Conservation (phyloP, 2,888 invertebrate species). For the Scrobipalpa atriplicella region DNA sequence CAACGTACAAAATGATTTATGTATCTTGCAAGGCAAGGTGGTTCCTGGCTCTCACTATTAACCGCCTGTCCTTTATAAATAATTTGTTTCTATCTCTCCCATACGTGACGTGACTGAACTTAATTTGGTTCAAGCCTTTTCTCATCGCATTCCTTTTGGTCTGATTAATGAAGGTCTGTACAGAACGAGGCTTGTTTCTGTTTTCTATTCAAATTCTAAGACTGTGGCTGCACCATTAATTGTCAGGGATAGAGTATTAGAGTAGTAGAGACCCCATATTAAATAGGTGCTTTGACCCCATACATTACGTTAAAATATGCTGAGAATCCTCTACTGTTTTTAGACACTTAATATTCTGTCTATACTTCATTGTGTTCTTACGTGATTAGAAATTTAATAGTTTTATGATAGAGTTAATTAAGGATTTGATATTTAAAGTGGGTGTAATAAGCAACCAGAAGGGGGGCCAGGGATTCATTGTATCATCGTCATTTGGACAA, state of each 20-base stretch:
- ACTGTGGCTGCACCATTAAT: slow-evolving; percentile 59
- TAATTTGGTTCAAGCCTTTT: slow-evolving; percentile 1
- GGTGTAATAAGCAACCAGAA: too few species aligned
- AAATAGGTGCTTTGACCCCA: slow-evolving; percentile 69
- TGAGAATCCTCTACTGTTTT: slow-evolving; percentile 49
- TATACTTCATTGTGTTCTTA: slow-evolving; percentile 39
- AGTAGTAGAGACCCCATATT: slow-evolving; percentile 64
- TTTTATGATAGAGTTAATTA: too few species aligned
- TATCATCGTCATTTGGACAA: too few species aligned
- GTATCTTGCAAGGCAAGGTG: background rate
- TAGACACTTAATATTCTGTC: slow-evolving; percentile 42
- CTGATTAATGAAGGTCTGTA: slow-evolving; percentile 45
- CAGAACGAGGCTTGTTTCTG: slow-evolving; percentile 48
- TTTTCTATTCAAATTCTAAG: slow-evolving; percentile 66
- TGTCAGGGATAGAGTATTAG: slow-evolving; percentile 59
- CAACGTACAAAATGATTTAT: too few species aligned
- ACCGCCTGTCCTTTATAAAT: background rate
- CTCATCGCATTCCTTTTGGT: slow-evolving; percentile 16
- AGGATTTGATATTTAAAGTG: too few species aligned
- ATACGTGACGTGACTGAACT: background rate
- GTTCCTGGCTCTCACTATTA: background rate
- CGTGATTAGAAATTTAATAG: slow-evolving; percentile 49
- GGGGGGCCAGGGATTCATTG: too few species aligned
- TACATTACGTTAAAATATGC: slow-evolving; percentile 61
- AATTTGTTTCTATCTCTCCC: background rate